These are phyloP conservation scores for Merluccius polli DNA, from an alignment of 2,797 vertebrate genomes.

Conservation along the genomic window DNA sequence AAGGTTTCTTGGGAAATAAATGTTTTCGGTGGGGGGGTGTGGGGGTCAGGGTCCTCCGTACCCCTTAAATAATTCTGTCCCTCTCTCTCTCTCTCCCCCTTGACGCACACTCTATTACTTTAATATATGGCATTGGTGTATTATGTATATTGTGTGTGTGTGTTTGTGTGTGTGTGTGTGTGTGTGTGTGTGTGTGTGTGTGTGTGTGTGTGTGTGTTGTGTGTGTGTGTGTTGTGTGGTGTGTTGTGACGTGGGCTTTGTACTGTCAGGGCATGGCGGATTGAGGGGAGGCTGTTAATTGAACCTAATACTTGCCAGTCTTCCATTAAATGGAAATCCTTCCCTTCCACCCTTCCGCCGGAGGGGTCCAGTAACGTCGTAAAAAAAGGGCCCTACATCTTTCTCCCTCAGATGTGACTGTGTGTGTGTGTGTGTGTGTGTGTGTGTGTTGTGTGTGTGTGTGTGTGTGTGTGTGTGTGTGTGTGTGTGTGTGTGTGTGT, in stretches of 20 bases:
- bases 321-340: conserved; percentile 24
- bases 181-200: no score
- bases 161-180: no score
- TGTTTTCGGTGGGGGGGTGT: not conserved
- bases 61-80: not conserved
- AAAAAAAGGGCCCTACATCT: conserved; percentile 32
- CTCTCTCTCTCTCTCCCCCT: not conserved
- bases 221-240: not conserved
- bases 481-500: no score
- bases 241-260: conserved; percentile 6
- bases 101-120: not conserved
- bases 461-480: no score
- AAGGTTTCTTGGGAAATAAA: conserved; percentile 13
- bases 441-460: no score
- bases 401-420: conserved; percentile 28
- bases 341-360: conserved; percentile 16
- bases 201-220: not conserved
- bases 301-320: conserved; percentile 22
- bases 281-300: conserved; percentile 12
- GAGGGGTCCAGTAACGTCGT: conserved; percentile 10
- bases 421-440: conserved; percentile 4
- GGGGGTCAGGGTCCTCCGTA: no score
- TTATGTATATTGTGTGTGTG: no score
- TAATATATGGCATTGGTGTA: not conserved
- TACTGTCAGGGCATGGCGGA: not conserved